Evolutionary conservation across 2,113 vertebrate genomes (phyloP).

Genomic region (Gila orcuttii): DNA sequence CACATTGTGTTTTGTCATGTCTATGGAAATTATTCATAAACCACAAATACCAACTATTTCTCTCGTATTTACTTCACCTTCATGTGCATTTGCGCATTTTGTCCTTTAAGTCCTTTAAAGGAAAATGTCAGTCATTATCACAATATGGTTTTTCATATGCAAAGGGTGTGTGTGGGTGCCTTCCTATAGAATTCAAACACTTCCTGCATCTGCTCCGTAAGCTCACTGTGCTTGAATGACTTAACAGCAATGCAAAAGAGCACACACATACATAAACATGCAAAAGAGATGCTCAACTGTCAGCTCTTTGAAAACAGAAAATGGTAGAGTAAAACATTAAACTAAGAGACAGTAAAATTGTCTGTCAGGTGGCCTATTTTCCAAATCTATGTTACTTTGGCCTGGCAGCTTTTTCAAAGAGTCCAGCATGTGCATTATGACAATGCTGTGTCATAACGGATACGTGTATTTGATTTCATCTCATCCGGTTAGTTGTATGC

Average conservation of each 20-base stretch:
- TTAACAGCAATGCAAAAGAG: constrained; percentile 18
- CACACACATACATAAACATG: not conserved
- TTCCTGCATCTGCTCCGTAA: not conserved
- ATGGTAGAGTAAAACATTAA: not conserved
- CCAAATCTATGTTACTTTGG: not conserved
- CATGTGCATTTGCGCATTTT: too few species aligned
- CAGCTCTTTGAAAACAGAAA: constrained; percentile 6
- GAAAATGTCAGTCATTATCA: not conserved
- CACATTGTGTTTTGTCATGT: not conserved
- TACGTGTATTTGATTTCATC: not conserved
- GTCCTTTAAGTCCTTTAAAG: too few species aligned
- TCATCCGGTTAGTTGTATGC: not conserved
- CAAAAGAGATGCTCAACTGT: not conserved
- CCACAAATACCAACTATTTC: too few species aligned
- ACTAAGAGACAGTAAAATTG: not conserved
- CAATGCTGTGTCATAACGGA: not conserved
- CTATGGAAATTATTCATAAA: too few species aligned
- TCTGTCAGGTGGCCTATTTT: not conserved
- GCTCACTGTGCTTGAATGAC: not conserved
- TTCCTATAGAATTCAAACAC: not conserved
- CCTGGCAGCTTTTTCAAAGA: not conserved
- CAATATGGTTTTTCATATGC: not conserved
- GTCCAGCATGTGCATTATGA: not conserved
- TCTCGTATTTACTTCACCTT: too few species aligned
- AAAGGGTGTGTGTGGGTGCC: not conserved